phyloP scores from a whole-genome alignment of 2,113 vertebrate species.

The Cinclus cinclus region DNA sequence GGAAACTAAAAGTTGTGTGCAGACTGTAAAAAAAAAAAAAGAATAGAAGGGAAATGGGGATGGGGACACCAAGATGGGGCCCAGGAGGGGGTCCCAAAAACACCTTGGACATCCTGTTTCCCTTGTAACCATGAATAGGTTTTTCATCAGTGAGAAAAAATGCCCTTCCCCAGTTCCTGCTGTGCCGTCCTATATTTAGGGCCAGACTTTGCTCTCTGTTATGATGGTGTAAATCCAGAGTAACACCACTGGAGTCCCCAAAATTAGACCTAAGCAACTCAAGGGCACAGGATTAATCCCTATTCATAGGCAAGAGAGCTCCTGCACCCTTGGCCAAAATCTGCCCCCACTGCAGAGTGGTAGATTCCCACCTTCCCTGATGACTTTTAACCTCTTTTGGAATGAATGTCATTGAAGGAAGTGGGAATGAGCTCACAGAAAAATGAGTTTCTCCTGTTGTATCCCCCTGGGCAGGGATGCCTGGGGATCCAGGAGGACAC shows the following conservation, averaged over 20 bases:
- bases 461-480: not conserved
- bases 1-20: conserved; percentile 96
- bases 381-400: not conserved
- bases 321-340: not conserved
- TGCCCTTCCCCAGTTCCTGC: conserved; percentile 11
- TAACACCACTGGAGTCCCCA: not conserved
- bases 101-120: not conserved
- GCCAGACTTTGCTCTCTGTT: conserved; percentile 21
- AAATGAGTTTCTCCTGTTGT: not conserved
- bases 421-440: not conserved
- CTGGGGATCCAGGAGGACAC: not conserved
- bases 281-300: not conserved
- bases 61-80: not conserved
- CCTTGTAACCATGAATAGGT: not conserved
- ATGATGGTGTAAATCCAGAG: not conserved
- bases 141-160: not conserved
- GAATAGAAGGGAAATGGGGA: not conserved
- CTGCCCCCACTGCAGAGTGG: not conserved
- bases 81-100: not conserved
- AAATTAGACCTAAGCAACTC: conserved; percentile 16
- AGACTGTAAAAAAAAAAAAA: conserved; percentile 76
- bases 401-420: not conserved
- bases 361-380: not conserved
- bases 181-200: conserved; percentile 59
- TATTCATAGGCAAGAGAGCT: not conserved